Base-by-base conservation (phyloP, 2,113 vertebrate genomes). In the Otus sunia region DNA sequence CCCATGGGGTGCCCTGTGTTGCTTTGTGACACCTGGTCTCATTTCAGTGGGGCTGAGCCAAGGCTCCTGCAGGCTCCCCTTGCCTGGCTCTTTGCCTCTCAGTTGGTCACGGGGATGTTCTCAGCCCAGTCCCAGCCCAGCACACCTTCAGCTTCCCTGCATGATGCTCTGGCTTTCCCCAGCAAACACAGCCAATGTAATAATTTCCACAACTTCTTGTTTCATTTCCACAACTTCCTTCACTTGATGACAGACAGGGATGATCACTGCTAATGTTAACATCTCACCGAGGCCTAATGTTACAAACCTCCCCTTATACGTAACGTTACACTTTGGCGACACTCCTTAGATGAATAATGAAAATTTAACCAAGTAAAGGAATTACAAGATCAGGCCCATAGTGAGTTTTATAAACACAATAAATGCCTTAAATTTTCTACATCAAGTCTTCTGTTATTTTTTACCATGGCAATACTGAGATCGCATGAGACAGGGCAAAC, bases 271-370 rank as follows among this genome's bases (percentile, higher is more conserved):
- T 93, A 85, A 86, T 62, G 50, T 90, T 77, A 94, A 85, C 62
- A n/a, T 87, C 74, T 79, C 84, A 60, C 30, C 2, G 2, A 63
- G 53, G n/a, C 32, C 58, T 69, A 50, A 52, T 55, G 77, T 82
- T 90, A 76, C 77, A 92, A 88, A 90, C 47, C 52, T 75, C 76
- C 53, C 67, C 50, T 76, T 50, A 69, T 26, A 55, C 1, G 1
- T 58, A 67, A 72, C 2, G 2, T 79, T 50, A 79, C 7, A 50
- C 53, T 91, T 82, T 6, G 3, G 37, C 10, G 27, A 75, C 81
- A 79, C 74, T n/a, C 66, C 71, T 88, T 68, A 88, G 74, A 83
- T 88, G 85, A 94, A 92, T 88, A 93, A 96, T 69, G 96, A 92
- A 82, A 72, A 86, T 90, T 79, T 95, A 91, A 89, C 81, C 26